Evolutionary conservation across 2,113 vertebrate genomes (phyloP), one percentile per base, ranked within the genome.

Genomic region (Grantiella picta): DNA sequence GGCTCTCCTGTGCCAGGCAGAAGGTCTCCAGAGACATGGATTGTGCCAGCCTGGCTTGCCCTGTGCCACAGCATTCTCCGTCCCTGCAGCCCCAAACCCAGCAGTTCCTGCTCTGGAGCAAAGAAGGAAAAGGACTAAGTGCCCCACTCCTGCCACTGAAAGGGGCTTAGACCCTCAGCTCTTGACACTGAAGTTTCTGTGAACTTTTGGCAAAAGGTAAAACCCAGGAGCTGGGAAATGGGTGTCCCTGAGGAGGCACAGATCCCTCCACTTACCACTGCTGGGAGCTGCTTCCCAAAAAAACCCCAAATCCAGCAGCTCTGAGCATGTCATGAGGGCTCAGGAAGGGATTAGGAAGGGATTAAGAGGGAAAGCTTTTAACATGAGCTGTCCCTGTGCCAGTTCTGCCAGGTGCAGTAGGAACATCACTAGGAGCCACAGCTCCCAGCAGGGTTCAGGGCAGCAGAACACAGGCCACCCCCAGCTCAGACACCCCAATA

Each of bases 191-290:
- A 21, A 11, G 23, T 7, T n/a, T 24, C 69, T 45, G 33, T 21
- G 23, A 24, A 17, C 17, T 22, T 35, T 19, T 42, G 25, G 25
- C 12, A 76, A 47, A 47, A 83, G 71, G 40, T 24, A 24, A 76
- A 49, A 33, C 15, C 8, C 31, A 28, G 40, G 11, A 61, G 12
- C 1, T 0, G 14, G 18, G 21, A 69, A 25, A 27, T 49, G 35
- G 31, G 63, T 35, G 8, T 47, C 16, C 40, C n/a, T 28, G 11
- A 23, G 40, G 9, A 21, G 42, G 15, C 63, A 76, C 10, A 10
- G 25, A 54, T 16, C 3, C 0, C 25, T 61, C 25, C 63, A 35
- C 29, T 76, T 4, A 0, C 25, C 47, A 10, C 54, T 77, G 25
- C 64, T 28, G 64, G 49, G 57, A 63, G 31, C 49, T 70, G 21